Conservation (phyloP, 2,113 vertebrate genomes). For the Setophaga petechia region DNA sequence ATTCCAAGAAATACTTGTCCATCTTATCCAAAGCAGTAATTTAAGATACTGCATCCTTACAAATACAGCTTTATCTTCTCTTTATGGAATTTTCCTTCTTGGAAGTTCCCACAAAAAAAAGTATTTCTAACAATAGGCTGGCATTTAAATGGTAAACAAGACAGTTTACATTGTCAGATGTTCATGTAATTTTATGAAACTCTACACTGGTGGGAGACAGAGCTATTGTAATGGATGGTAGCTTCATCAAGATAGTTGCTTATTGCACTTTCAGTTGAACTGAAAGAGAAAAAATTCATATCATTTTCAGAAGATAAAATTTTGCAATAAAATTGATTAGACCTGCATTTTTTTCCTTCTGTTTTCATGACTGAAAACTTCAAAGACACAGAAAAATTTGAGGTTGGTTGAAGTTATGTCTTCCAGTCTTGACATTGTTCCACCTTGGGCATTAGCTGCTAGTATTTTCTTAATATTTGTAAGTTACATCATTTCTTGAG, state of each 20-base stretch:
- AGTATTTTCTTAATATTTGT: background rate
- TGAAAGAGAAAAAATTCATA: background rate
- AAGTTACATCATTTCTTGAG: background rate
- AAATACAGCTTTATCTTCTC: background rate
- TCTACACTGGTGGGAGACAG: accelerated
- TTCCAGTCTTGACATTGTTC: background rate
- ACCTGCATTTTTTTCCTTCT: background rate
- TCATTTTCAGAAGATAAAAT: background rate
- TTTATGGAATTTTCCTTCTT: background rate
- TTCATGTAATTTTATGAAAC: background rate
- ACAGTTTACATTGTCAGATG: accelerated
- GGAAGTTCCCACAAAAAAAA: background rate
- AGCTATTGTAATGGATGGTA: background rate
- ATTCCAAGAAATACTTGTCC: background rate
- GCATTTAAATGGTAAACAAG: background rate
- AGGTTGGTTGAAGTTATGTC: background rate
- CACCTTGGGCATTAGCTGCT: background rate
- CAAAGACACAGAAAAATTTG: background rate
- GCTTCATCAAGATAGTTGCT: background rate
- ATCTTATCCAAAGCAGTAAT: background rate
- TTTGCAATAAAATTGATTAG: background rate
- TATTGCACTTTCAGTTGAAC: background rate
- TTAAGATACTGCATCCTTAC: background rate
- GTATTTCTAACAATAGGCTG: background rate
- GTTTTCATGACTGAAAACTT: background rate